These are phyloP conservation scores for Apantesis nais DNA, from an alignment of 2,888 invertebrate species.

Conservation along the genomic window DNA sequence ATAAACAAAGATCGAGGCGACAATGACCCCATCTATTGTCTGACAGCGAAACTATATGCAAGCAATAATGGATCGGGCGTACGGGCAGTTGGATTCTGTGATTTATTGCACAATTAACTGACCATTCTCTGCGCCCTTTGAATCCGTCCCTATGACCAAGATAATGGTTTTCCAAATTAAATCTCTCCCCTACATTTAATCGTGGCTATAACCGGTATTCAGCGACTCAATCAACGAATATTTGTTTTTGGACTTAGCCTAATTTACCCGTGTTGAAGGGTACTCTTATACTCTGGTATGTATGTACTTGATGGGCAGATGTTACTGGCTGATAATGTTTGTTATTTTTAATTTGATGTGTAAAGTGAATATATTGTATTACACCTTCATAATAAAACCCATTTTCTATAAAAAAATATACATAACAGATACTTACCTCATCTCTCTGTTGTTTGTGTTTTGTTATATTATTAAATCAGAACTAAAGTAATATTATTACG, in stretches of 20 bases:
- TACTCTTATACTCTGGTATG: constrained; percentile 51
- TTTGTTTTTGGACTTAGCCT: constrained; percentile 78
- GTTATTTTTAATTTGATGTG: constrained; percentile 60
- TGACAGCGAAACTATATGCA: constrained; percentile 56
- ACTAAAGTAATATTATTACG: background rate
- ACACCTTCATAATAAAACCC: background rate
- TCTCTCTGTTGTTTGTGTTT: background rate
- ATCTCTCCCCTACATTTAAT: constrained; percentile 64
- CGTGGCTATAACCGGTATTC: constrained; percentile 61
- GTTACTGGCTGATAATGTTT: constrained; percentile 56
- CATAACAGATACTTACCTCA: background rate
- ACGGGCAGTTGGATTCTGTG: constrained; percentile 55
- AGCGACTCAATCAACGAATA: constrained; percentile 74
- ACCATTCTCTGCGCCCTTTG: constrained; percentile 70
- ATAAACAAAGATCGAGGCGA: constrained; percentile 63
- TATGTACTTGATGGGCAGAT: constrained; percentile 70
- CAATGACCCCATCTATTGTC: constrained; percentile 73
- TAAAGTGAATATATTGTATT: constrained; percentile 17
- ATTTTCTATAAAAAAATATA: background rate
- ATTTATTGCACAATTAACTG: constrained; percentile 83
- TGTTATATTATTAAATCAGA: background rate
- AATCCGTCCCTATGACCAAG: constrained; percentile 43
- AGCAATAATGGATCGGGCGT: constrained; percentile 54
- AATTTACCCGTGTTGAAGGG: constrained; percentile 66
- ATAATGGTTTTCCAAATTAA: constrained; percentile 75